Evolutionary conservation across 2,797 vertebrate species (phyloP).

Genomic region (Loriculus beryllinus): DNA sequence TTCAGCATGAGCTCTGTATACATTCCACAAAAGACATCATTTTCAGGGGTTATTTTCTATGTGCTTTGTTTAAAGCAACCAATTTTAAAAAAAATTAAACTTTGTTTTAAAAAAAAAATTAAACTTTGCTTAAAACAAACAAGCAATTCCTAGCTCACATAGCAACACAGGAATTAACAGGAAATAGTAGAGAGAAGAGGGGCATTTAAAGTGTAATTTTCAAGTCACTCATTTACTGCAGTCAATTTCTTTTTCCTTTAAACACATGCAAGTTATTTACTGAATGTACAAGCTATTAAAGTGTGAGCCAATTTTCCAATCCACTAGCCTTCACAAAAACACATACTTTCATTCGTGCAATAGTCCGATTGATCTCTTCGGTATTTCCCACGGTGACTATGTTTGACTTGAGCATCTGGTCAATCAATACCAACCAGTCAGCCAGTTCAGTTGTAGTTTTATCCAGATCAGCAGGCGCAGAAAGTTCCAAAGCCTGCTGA

Average conservation of each 20-base stretch:
- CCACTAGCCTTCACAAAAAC: neutral
- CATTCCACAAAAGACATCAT: neutral
- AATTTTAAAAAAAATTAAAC: no score
- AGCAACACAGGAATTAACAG: neutral
- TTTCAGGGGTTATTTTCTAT: neutral
- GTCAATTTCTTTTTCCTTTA: fast-evolving
- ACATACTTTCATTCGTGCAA: slow-evolving; percentile 90
- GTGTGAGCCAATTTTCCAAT: neutral
- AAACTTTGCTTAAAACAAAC: neutral
- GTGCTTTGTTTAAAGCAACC: neutral
- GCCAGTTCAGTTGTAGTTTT: slow-evolving; percentile 90
- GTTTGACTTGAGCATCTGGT: slow-evolving; percentile 97
- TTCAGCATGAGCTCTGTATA: neutral
- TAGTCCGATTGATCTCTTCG: slow-evolving; percentile 91
- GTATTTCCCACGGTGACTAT: slow-evolving; percentile 96
- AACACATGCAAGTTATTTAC: neutral
- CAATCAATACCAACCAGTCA: slow-evolving; percentile 92
- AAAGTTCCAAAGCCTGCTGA: slow-evolving; percentile 77
- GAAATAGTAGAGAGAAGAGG: neutral
- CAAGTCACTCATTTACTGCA: neutral
- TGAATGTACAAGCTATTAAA: neutral
- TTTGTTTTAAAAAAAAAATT: no score
- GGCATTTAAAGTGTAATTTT: neutral
- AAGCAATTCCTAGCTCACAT: neutral
- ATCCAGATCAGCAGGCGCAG: slow-evolving; percentile 88